Base-by-base conservation (phyloP, 2,888 invertebrate genomes). In the Drosophila kokeensis region DNA sequence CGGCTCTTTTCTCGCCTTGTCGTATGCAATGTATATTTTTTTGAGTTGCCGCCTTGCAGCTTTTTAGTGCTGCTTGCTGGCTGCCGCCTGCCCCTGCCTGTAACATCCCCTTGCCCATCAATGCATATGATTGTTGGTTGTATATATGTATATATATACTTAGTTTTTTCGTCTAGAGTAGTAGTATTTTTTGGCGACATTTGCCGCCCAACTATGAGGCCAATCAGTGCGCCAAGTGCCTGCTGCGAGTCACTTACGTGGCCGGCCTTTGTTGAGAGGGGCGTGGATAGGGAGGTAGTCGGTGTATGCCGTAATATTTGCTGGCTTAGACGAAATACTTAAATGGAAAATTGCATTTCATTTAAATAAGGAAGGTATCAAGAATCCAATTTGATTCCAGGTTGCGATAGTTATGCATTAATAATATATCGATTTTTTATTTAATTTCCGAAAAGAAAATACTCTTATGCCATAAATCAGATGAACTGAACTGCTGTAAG, bases 221-320 rank as follows among this genome's bases (percentile, higher is more conserved):
- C 83, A 83, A 82, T 83, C 83, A 83, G 77, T 80, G 72, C 60
- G 70, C 62, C 79, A 65, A 65, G 45, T 65, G 69, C 64, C 64
- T 60, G 73, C 68, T 60, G 45, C 34, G 29, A 63, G 58, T 38
- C 18, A 38, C 38, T 38, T 38, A 18, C 38, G 4, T 0, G 45
- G 24, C 15, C 15, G 45, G 24, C 15, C 15, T 15, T 45, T 1
- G 21, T 24, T 15, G 24, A 8, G 7, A 15, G 58, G 78, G 76
- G 76, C 57, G 63, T 67, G 67, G 2, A 15, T 45, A 45, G 38
- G 18, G 8, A 18, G 18, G 7, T 4, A 18, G 15, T 8, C 4
- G 24, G 45, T 15, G 4, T 8, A 24, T 24, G 24, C 24, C 4
- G 7, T 7, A 45, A 45, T 45, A 45, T 45, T 15, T 45, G 15